These are phyloP conservation scores for Suricata suricatta DNA, from an alignment of 2,113 vertebrate genomes.

Conservation along the genomic window DNA sequence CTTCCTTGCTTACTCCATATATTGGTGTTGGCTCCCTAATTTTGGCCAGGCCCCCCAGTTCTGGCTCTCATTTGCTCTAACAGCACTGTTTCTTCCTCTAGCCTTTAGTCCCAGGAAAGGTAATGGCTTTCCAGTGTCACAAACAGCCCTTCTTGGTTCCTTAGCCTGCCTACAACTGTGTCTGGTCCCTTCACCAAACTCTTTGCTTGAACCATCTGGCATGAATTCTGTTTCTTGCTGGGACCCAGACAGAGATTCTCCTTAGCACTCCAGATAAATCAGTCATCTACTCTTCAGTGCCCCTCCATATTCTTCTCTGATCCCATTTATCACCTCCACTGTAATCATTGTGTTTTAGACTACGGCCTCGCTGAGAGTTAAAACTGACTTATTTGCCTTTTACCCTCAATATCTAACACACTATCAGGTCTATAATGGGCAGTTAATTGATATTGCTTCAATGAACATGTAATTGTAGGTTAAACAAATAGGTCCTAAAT, in stretches of 20 bases:
- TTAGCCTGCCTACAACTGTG: neutral
- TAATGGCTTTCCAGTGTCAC: neutral
- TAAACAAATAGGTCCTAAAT: neutral
- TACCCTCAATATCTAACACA: neutral
- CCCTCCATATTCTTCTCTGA: neutral
- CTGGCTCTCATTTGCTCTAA: neutral
- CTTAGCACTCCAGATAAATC: neutral
- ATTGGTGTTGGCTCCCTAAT: neutral
- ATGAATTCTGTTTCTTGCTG: slow-evolving; percentile 18
- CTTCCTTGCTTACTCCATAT: neutral
- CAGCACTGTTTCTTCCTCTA: neutral
- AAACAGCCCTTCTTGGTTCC: neutral
- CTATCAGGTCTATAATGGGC: neutral
- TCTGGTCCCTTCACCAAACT: neutral
- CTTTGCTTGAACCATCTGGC: neutral
- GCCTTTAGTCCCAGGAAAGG: neutral
- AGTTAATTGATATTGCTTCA: neutral
- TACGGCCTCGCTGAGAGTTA: neutral
- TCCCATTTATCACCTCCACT: neutral
- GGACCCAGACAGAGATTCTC: neutral
- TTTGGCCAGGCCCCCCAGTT: neutral
- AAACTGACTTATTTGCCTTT: neutral
- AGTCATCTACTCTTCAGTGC: neutral
- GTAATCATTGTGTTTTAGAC: neutral
- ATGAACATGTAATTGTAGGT: neutral